Evolutionary conservation across 30 jellyfish, hydroid and myxozoan genomes (phyloP), one percentile per base, ranked within the genome.

Genomic region (Aurelia aurita): DNA sequence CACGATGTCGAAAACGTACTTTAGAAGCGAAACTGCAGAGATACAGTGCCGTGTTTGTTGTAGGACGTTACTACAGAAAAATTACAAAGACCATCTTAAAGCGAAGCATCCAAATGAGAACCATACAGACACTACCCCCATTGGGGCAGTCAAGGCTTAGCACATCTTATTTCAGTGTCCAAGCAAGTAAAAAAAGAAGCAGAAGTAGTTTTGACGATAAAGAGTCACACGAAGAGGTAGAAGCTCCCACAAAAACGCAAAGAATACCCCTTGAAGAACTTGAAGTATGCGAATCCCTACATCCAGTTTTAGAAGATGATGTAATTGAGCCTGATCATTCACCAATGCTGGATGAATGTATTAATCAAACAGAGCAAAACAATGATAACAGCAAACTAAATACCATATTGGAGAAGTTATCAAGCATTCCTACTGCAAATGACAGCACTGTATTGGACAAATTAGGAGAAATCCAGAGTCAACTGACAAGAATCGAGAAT

Each of bases 91-190:
- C 81, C 81, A 69, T 39, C 81, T 69, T 3, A 69, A 69, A 69
- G 67, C 81, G 5, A 69, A 69, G 62, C 81, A 69, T 69, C 81
- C 63, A 74, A 69, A 26, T 7, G 60, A 29, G 9, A 12, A 29
- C 4, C 28, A 27, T 69, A 69, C 31, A 69, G 63, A 69, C 62
- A 69, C 81, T 2, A 26, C 81, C 23, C 63, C 62, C 4, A n/a
- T 69, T 69, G 81, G 81, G 81, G 81, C 81, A 69, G 62, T 2
- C 74, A 69, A 69, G 23, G 62, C 81, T 69, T 34, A 69, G 81
- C 63, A 18, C 79, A 67, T 67, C 79, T 26, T 67, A 67, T 35
- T 67, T 67, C 26, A 28, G 62, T 67, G 81, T 69, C 44, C 81
- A 69, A 69, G 28, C 81, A 69, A 69, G 81, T 74, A 34, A 69